phyloP scores from a whole-genome alignment of 2,888 invertebrate genomes.

The Neuroscelio doddi region DNA sequence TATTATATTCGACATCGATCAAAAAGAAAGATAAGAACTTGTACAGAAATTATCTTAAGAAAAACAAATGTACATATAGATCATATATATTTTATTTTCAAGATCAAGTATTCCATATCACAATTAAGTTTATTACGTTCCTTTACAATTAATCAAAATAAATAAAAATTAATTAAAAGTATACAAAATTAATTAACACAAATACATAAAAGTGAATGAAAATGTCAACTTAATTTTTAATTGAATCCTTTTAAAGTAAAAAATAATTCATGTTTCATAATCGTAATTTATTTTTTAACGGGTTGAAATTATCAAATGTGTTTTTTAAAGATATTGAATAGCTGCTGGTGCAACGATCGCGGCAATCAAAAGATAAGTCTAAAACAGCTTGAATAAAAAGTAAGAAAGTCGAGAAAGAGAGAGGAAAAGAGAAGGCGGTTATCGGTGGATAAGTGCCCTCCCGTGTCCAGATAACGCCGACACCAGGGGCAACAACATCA shows the following conservation, averaged over 20 bases:
- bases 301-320: conserved; percentile 6
- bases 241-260: no score
- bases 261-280: neutral
- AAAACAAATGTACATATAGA: no score
- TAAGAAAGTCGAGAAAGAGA: conserved; percentile 24
- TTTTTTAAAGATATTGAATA: conserved; percentile 7
- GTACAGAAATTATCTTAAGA: no score
- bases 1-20: neutral
- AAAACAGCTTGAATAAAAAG: conserved; percentile 23
- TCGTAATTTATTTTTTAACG: neutral
- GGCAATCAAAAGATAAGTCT: conserved; percentile 22
- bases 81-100: no score
- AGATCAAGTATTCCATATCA: no score
- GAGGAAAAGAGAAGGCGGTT: conserved; percentile 53
- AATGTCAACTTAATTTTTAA: no score
- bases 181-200: no score
- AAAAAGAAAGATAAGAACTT: neutral
- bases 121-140: no score
- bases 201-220: no score
- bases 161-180: no score
- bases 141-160: no score
- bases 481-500: conserved; percentile 70
- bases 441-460: conserved; percentile 70
- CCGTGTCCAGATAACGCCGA: conserved; percentile 69
- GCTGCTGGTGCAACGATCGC: conserved; percentile 17